Evolutionary conservation across 2,797 vertebrate genomes (phyloP), one percentile per base, ranked within the genome.

Genomic region (Momotus momota): DNA sequence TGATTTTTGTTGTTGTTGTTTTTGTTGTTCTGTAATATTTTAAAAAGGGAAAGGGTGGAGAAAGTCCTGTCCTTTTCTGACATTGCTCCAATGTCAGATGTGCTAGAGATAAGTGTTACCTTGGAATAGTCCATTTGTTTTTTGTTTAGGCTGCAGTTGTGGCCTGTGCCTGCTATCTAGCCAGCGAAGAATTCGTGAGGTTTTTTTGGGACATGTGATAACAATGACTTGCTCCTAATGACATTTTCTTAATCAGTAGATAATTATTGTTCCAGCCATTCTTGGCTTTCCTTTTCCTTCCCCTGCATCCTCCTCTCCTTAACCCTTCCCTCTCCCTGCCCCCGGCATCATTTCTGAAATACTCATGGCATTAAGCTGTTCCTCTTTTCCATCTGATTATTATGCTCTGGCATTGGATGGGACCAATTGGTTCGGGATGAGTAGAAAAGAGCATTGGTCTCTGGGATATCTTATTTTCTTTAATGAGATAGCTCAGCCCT

Each of bases 231-330:
- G 38, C 67, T 80, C 45, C 46, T 83, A 77, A 57, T 43, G 38
- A 25, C 5, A 51, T 45, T 74, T 94, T 85, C 57, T 85, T 80
- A 69, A 87, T 70, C 4, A 0, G 65, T 22, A 67, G 31, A 33
- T 79, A 77, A 41, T 87, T 64, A 61, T 23, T 21, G 55, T 91
- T 92, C 65, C 88, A 93, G 48, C 18, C 13, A 5, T 91, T 91
- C 61, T 43, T 74, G 38, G 29, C 75, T 93, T 94, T 86, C 23
- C 71, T 71, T n/a, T 73, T 82, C 75, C 72, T 88, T 92, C 49
- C 31, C 35, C 12, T 54, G 5, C 29, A 49, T 78, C 69, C 20
- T 80, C 49, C 25, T 45, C 61, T 89, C 20, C 23, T 67, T 91
- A 85, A 72, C 81, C 18, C n/a, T 85, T 66, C 13, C 29, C 12